Evolutionary conservation across 2,888 invertebrate genomes (phyloP).

Genomic region (Apamea epomidion): DNA sequence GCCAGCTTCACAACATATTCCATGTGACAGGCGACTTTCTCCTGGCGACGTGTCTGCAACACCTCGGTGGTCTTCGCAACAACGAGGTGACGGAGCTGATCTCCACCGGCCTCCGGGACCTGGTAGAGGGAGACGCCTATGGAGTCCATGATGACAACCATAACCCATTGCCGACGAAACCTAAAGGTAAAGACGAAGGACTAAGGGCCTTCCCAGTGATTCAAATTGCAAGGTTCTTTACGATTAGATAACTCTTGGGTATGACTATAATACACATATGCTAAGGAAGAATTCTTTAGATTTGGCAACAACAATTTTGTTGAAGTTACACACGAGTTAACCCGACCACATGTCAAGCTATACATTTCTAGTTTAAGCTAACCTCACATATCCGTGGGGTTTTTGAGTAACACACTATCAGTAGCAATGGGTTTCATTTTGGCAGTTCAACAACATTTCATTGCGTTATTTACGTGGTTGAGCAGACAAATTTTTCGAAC

Average conservation of each 20-base stretch:
- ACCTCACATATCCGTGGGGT: background rate
- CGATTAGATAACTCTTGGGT: background rate
- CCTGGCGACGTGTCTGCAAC: slow-evolving; percentile 82
- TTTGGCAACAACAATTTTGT: too few relatives aligned
- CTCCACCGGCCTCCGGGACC: slow-evolving; percentile 84
- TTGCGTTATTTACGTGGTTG: too few relatives aligned
- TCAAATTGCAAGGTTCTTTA: background rate
- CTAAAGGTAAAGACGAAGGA: slow-evolving; percentile 76
- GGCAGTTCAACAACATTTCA: too few relatives aligned
- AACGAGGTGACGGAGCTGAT: slow-evolving; percentile 85
- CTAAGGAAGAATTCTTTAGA: background rate
- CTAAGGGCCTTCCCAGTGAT: background rate
- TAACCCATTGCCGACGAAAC: slow-evolving; percentile 80
- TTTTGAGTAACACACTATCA: too few relatives aligned
- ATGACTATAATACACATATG: background rate
- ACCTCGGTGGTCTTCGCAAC: slow-evolving; percentile 83
- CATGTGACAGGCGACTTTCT: slow-evolving; percentile 82
- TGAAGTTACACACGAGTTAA: too few relatives aligned
- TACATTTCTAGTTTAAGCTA: background rate
- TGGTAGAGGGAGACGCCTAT: slow-evolving; percentile 85
- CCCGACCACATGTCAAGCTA: background rate
- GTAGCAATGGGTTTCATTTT: too few relatives aligned
- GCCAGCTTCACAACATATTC: background rate
- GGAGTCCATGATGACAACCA: slow-evolving; percentile 79
- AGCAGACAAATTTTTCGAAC: too few relatives aligned